Conservation (phyloP, 2,113 vertebrate species). For the Chaetura pelagica region DNA sequence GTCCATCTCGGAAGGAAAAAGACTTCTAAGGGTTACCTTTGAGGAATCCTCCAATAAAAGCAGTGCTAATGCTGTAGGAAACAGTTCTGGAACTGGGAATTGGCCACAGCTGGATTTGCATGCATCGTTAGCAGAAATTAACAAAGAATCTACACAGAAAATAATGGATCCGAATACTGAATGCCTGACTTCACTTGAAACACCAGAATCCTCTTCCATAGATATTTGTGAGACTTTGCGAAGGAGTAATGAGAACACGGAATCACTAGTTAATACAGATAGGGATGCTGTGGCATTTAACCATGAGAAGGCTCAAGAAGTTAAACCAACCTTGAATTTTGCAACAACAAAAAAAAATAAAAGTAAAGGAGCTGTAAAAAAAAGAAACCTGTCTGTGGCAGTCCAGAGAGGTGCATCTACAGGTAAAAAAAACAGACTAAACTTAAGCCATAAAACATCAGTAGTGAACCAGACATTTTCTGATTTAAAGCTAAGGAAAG, state of each 20-base stretch:
- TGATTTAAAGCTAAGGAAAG: conserved; percentile 50
- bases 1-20: conserved; percentile 6
- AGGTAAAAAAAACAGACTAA: neutral
- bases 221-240: neutral
- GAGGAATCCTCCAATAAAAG: neutral
- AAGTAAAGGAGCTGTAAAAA: conserved; percentile 12
- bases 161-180: neutral
- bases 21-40: neutral
- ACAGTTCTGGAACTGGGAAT: neutral
- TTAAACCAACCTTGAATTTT: conserved; percentile 21
- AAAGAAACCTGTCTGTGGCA: neutral
- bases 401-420: neutral
- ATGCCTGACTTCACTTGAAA: conserved; percentile 18
- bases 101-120: neutral
- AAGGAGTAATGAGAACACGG: neutral
- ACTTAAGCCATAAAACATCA: neutral
- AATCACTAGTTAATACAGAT: neutral
- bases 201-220: neutral
- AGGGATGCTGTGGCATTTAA: neutral
- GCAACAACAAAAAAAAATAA: conserved; percentile 28
- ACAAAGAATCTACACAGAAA: neutral
- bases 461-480: conserved; percentile 22
- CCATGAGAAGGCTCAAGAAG: neutral
- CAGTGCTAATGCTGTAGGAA: neutral
- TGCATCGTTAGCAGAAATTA: neutral